Evolutionary conservation across 2,888 invertebrate species (phyloP), one percentile per base, ranked within the genome.

Genomic region (Ischnura elegans): DNA sequence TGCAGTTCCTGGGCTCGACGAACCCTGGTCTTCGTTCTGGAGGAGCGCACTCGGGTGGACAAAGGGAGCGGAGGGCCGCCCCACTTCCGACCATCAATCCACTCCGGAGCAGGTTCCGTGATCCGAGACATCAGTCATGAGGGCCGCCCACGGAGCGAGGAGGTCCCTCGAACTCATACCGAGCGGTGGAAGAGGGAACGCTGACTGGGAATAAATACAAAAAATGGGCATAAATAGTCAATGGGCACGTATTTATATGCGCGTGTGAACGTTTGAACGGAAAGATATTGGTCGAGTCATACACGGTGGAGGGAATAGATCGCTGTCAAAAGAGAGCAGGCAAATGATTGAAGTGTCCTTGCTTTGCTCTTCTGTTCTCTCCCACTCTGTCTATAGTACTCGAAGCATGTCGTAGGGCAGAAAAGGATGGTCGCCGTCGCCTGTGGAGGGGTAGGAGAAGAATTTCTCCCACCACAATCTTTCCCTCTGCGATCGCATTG

Each of bases 101-200:
- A 19, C 43, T 16, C 25, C 61, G 90, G 90, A 42, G 46, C 55
- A 42, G 55, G 51, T 87, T 42, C 43, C 55, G 61, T 42, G 90
- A 90, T 42, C 61, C 36, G 90, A 61, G 51, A 10, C 61, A 90
- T 90, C 90, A 61, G 90, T 90, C 90, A 66, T 42, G 43, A 66
- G 90, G 66, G 42, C 47, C 47, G 36, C 42, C 45, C 90, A 25
- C 61, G n/a, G 55, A 51, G 36, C 29, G 29, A n/a, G n/a, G n/a
- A n/a, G 51, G 51, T 51, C 13, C 51, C 51, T 51, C 0, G 51
- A 51, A 19, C 19, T 2, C 25, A 21, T 36, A 76, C n/a, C 36
- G 36, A 36, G 36, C 16, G 29, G 76, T 36, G 4, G 36, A 16
- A 76, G 36, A 76, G 29, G 76, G 76, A n/a, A 36, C 76, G 76